Evolutionary conservation across 2,888 invertebrate species (phyloP), one percentile per base, ranked within the genome.

Genomic region (Serripes groenlandicus): DNA sequence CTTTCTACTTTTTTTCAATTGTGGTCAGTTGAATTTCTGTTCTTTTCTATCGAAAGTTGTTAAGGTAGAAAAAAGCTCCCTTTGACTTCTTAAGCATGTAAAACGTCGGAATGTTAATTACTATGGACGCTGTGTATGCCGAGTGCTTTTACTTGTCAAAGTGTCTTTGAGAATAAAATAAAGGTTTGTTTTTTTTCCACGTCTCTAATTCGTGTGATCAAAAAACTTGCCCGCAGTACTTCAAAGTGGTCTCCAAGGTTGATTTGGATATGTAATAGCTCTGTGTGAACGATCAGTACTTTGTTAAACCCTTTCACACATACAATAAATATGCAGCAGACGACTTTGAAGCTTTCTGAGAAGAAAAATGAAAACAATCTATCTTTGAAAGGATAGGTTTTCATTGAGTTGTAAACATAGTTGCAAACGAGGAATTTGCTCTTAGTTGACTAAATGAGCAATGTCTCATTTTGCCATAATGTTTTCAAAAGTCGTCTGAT

Each of bases 101-200:
- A 75, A 66, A 60, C 35, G 76, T 42, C n/a, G 76, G 81, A 81
- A 81, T 81, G 70, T 81, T 81, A 77, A 77, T 77, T 64, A 37
- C 54, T 34, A 35, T 42, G 66, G 23, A 21, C 66, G 23, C 23
- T 26, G 66, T 26, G 66, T 42, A 42, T n/a, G 42, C 23, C 23
- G 37, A 66, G 66, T 28, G 66, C 42, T 37, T 66, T 66, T 42
- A 42, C 66, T 26, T 66, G 66, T 66, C 35, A 66, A 15, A 21
- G 35, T 28, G 66, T 42, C 66, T 42, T 66, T 66, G 42, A 23
- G 11, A 4, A 42, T n/a, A n/a, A n/a, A n/a, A n/a, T n/a, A n/a
- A n/a, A n/a, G n/a, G n/a, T n/a, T n/a, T n/a, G n/a, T n/a, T n/a
- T n/a, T 62, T 62, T 34, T 62, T 62, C 34, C 28, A 21, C 34